These are phyloP conservation scores for Oxyruncus cristatus DNA, from an alignment of 2,113 vertebrate genomes.

Conservation along the genomic window DNA sequence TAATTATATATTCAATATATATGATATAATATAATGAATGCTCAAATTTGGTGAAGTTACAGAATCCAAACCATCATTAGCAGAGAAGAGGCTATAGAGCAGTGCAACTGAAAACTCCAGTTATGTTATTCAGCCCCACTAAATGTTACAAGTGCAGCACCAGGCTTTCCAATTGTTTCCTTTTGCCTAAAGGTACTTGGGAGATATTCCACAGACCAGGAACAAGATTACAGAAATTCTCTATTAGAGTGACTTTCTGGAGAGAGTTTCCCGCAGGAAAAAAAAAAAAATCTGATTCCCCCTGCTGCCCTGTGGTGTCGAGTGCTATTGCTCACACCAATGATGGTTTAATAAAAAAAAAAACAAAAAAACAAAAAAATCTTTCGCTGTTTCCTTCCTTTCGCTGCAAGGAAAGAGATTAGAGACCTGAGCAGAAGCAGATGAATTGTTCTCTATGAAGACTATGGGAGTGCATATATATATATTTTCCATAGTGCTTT, in stretches of 20 bases:
- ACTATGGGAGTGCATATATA: not conserved
- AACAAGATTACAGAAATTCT: not conserved
- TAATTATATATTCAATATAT: too few relatives aligned
- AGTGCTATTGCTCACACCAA: not conserved
- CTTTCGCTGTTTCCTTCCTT: not conserved
- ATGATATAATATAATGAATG: not conserved
- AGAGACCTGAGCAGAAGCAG: not conserved
- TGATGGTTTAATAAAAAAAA: not conserved
- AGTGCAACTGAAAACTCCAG: not conserved
- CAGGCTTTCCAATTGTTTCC: not conserved
- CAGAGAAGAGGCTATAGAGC: not conserved
- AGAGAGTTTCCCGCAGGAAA: not conserved
- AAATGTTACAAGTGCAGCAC: not conserved
- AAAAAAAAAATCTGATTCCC: fast-evolving
- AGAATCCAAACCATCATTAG: not conserved
- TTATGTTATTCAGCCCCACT: not conserved
- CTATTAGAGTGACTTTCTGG: not conserved
- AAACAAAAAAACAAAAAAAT: too few relatives aligned
- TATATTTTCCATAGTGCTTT: not conserved
- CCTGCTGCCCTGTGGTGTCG: not conserved
- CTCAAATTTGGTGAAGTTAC: not conserved
- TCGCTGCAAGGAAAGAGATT: not conserved
- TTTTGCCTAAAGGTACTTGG: not conserved
- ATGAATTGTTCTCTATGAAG: not conserved
- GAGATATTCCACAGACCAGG: not conserved